Base-by-base conservation (phyloP, 1,140 invertebrate species). In the Bombus picipes region DNA sequence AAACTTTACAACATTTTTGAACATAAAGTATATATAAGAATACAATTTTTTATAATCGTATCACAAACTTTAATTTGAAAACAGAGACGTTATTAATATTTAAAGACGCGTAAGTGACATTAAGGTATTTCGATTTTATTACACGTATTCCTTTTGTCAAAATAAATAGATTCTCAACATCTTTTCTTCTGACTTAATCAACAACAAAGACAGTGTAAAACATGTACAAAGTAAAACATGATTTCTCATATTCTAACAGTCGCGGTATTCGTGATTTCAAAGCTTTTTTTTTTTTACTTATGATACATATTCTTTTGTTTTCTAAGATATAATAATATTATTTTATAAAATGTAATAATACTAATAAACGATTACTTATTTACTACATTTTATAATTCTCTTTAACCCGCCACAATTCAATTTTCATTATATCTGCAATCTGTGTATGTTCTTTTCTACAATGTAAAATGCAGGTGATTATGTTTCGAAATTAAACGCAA, bases 281-380 rank as follows among this genome's bases (percentile, higher is more conserved):
- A 57, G 34, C 25, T 57, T 59, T 37, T 59, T 37, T 34, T 28
- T 15, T 8, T 37, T 53, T 8, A 34, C 34, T 34, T 75, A 15
- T 41, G 41, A n/a, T 43, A 72, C n/a, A 18, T 2, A 43, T 71
- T 74, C 12, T 37, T 25, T 25, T 47, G 18, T 43, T 73, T 47
- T 34, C 32, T 34, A 74, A 53, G n/a, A 43, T 39, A 6, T 28
- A 75, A 75, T 75, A 53, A 37, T 15, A 34, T 28, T 43, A 73
- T 82, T 70, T 77, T 25, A 39, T 41, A 32, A 41, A 70, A 77
- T 78, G 75, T 78, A 84, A 70, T 70, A 71, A 37, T 22, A 77
- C 65, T 83, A 83, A 83, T 83, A 83, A 83, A 83, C 25, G 34
- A 59, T 32, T 57, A 57, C 13, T 59, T 39, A 28, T 77, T 43